Conservation (phyloP, 2,888 invertebrate species). For the Dinocampus coccinellae region DNA sequence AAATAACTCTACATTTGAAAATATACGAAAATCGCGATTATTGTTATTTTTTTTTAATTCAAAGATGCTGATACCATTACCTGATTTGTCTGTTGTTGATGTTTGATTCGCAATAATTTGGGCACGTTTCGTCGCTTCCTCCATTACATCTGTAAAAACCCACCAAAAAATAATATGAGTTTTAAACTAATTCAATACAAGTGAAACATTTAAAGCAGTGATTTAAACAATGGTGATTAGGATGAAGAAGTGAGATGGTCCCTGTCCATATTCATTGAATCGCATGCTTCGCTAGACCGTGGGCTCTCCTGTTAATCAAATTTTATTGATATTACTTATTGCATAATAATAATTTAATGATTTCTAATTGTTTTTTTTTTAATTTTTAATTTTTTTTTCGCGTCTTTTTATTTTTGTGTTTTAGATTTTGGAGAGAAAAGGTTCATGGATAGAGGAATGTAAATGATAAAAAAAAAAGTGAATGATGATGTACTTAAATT, state of each 20-base stretch:
- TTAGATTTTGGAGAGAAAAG: neutral
- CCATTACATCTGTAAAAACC: conserved; percentile 62
- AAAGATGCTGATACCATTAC: conserved; percentile 51
- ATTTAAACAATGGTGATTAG: conserved; percentile 65
- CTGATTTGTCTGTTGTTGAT: conserved; percentile 56
- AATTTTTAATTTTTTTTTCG: conserved; percentile 26
- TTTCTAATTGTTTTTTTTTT: conserved; percentile 28
- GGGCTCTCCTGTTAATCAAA: conserved; percentile 66
- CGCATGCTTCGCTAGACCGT: conserved; percentile 67
- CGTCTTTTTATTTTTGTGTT: neutral
- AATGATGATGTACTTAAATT: conserved; percentile 37
- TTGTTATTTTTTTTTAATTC: conserved; percentile 1
- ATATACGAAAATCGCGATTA: conserved; percentile 6
- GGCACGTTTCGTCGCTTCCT: conserved; percentile 65
- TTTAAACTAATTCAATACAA: conserved; percentile 29
- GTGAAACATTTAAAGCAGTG: conserved; percentile 67
- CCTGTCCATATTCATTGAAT: conserved; percentile 67
- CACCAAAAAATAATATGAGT: conserved; percentile 42
- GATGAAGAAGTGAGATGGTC: conserved; percentile 66
- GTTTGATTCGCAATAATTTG: conserved; percentile 60
- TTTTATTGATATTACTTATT: conserved; percentile 63
- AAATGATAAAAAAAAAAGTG: conserved; percentile 24
- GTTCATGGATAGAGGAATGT: conserved; percentile 16
- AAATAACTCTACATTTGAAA: conserved; percentile 11
- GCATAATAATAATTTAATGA: conserved; percentile 54